Conservation (phyloP, 2,888 invertebrate genomes). For the Schizaphis graminum region DNA sequence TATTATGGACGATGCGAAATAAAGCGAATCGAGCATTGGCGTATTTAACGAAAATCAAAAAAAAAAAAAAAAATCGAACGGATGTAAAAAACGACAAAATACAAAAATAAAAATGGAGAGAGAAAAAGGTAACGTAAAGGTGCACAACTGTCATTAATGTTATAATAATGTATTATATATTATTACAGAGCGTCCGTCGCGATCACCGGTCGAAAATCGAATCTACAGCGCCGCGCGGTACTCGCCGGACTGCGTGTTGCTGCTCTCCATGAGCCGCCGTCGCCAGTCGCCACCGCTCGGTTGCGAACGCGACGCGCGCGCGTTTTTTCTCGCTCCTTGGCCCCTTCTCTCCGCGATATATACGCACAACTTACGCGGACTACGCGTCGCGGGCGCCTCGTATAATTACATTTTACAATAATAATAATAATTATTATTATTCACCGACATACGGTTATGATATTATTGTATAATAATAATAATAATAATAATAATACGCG, state of each 20-base stretch:
- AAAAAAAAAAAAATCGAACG: not conserved
- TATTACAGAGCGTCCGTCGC: not conserved
- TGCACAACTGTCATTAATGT: not conserved
- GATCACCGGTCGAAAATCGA: not conserved
- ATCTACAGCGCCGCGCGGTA: slow-evolving; percentile 21
- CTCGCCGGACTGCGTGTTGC: slow-evolving; percentile 56
- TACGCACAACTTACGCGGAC: not conserved
- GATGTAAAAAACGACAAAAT: not conserved
- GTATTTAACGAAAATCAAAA: not conserved
- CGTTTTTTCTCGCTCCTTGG: not conserved
- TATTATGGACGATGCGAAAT: not conserved
- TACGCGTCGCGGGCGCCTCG: not conserved
- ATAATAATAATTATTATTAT: not conserved
- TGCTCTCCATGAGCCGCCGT: not conserved
- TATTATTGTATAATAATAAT: not conserved
- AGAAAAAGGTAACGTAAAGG: not conserved
- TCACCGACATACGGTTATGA: not conserved
- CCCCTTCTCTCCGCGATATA: slow-evolving; percentile 25
- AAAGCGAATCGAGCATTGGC: not conserved
- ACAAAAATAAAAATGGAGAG: not conserved
- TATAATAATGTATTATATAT: not conserved
- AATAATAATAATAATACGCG: not conserved
- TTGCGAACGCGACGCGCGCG: slow-evolving; percentile 31
- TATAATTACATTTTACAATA: slow-evolving; percentile 8
- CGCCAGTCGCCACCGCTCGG: not conserved